Evolutionary conservation across 2,888 invertebrate species (phyloP).

Genomic region (Lochmaea capreae): DNA sequence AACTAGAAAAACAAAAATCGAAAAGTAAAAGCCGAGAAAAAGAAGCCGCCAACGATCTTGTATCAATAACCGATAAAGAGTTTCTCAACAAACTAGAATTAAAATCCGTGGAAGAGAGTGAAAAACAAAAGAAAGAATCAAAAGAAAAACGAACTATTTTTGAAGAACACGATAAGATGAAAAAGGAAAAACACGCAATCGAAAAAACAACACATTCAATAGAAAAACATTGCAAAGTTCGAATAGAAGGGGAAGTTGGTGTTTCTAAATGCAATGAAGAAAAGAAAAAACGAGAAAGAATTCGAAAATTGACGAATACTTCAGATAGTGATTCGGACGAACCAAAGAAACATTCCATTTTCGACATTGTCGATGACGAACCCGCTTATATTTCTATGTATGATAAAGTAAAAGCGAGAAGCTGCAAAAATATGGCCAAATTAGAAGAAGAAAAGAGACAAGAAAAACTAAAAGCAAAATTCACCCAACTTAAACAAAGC

Average conservation of each 20-base stretch:
- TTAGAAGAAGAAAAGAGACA: slow-evolving; percentile 89
- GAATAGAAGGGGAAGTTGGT: slow-evolving; percentile 41
- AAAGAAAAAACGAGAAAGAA: slow-evolving; percentile 54
- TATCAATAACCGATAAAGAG: slow-evolving; percentile 67
- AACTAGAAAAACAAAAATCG: slow-evolving; percentile 57
- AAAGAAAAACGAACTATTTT: slow-evolving; percentile 47
- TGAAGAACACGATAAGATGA: slow-evolving; percentile 43
- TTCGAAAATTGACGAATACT: slow-evolving; percentile 67
- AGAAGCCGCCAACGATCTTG: slow-evolving; percentile 45
- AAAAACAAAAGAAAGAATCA: slow-evolving; percentile 62
- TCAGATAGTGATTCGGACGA: slow-evolving; percentile 82
- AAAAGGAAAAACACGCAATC: slow-evolving; percentile 40
- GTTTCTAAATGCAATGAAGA: slow-evolving; percentile 53
- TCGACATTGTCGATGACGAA: slow-evolving; percentile 89
- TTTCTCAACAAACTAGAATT: slow-evolving; percentile 72
- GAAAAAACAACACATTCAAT: slow-evolving; percentile 48
- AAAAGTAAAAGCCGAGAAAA: slow-evolving; percentile 62
- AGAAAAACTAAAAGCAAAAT: slow-evolving; percentile 90
- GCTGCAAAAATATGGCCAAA: slow-evolving; percentile 93
- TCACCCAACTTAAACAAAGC: slow-evolving; percentile 87
- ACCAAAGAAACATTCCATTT: slow-evolving; percentile 90
- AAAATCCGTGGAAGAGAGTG: slow-evolving; percentile 70
- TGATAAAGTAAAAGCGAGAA: slow-evolving; percentile 94
- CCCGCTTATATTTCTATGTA: slow-evolving; percentile 97
- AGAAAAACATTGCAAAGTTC: slow-evolving; percentile 46